Evolutionary conservation across 92 coral and sea anemone genomes (phyloP), one percentile per base, ranked within the genome.

Genomic region (Actinernus sp.): DNA sequence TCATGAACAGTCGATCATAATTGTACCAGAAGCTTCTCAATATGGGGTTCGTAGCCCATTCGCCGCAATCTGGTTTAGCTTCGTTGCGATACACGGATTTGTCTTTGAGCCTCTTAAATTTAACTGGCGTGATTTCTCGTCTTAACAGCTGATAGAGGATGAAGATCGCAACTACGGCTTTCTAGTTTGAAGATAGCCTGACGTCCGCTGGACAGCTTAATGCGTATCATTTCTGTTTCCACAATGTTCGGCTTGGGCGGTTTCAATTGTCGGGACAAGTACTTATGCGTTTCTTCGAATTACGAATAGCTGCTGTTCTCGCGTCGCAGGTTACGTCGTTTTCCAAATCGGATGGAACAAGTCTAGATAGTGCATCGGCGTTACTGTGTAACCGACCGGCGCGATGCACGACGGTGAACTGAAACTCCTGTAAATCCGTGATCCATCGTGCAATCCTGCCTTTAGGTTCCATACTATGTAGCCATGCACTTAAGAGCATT

Each of bases 371-470:
- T 10, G 76, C 78, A 25, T 73, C 82, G 27, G 82, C 78, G 40
- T 73, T 73, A 21, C 17, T 38, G 45, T 82, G 71, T 14, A 56
- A 64, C 21, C 56, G 28, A 31, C 82, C 82, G 10, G 88, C 63
- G 19, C 73, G 49, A 39, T 73, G 71, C 38, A 57, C 38, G 16
- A 65, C 53, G 8, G 77, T 37, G 28, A 81, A 71, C 19, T 71
- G 74, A 57, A 81, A 82, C 27, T 78, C 76, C 60, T 67, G 84
- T 40, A 78, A 60, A 24, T 78, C 76, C 76, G 67, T 66, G 2
- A 78, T 47, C 77, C 84, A 78, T 21, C 84, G 50, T 51, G 61
- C 76, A 19, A 65, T 1, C 1, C 76, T 26, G 19, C 84, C 76
- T 37, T 57, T 76, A 2, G 63, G 76, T 8, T 76, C 66, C 55